Conservation (phyloP, 2,113 vertebrate species). For the Calidris pygmaea region DNA sequence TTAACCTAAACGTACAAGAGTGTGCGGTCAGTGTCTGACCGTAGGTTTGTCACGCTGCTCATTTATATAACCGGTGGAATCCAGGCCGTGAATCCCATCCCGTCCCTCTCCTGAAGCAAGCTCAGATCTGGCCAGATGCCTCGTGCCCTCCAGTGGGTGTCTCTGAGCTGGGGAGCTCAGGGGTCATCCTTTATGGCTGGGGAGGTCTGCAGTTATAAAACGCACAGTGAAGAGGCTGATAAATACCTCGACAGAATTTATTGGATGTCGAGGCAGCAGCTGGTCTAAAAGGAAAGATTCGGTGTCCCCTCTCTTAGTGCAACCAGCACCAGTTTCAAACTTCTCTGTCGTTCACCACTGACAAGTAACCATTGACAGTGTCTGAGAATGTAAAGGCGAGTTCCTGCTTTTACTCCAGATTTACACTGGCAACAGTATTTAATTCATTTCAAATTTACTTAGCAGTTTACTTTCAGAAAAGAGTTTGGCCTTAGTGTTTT, state of each 20-base stretch:
- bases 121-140: background rate
- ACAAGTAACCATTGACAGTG: background rate
- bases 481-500: background rate
- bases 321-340: background rate
- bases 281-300: background rate
- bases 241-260: accelerated
- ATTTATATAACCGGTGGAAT: background rate
- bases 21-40: accelerated
- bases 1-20: accelerated
- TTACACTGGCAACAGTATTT: background rate
- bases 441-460: background rate
- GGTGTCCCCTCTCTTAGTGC: background rate
- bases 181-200: background rate
- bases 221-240: accelerated
- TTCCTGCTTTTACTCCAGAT: background rate
- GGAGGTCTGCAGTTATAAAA: background rate
- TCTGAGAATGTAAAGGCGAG: background rate
- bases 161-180: accelerated
- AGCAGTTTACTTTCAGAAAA: background rate
- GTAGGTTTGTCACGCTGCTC: background rate
- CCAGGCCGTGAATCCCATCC: accelerated
- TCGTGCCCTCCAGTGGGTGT: background rate
- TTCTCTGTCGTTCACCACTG: background rate
- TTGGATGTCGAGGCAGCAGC: background rate
- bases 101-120: background rate